These are phyloP conservation scores for Anarrhichthys ocellatus DNA, from an alignment of 2,113 vertebrate species.

Conservation along the genomic window DNA sequence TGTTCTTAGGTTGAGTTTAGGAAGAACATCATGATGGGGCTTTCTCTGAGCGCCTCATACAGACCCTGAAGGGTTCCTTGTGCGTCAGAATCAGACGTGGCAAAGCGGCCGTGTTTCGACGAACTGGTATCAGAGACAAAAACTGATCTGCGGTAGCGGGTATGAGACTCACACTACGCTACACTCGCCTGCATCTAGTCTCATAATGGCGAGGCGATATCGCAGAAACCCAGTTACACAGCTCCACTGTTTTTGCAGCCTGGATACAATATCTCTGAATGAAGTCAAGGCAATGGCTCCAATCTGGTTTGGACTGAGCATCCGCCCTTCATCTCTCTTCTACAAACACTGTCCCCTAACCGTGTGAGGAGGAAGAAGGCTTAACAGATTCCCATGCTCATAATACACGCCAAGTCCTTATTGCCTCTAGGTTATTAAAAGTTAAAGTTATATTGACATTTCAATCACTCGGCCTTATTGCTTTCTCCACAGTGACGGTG, in stretches of 20 bases:
- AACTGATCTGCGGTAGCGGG: background rate
- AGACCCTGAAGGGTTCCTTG: too few relatives aligned
- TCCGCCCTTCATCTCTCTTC: background rate
- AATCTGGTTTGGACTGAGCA: background rate
- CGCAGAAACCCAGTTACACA: constrained; percentile 7
- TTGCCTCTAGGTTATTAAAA: constrained; percentile 71
- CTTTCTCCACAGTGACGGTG: constrained; percentile 42
- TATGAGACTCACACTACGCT: background rate
- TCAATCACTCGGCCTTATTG: constrained; percentile 63
- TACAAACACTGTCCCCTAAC: constrained; percentile 33
- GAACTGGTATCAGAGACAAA: background rate
- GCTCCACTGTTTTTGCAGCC: background rate
- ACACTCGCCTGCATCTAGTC: background rate
- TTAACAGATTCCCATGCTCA: constrained; percentile 46
- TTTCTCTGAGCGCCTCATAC: too few relatives aligned
- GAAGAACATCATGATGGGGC: too few relatives aligned
- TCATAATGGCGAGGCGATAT: background rate
- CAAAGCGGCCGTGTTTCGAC: too few relatives aligned
- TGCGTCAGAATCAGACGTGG: too few relatives aligned
- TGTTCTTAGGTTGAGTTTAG: too few relatives aligned
- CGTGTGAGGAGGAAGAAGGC: constrained; percentile 7
- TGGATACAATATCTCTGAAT: constrained; percentile 14
- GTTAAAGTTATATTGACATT: constrained; percentile 74
- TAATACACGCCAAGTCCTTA: constrained; percentile 55
- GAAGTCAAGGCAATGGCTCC: background rate